Evolutionary conservation across 2,113 vertebrate species (phyloP).

Genomic region (Euleptes europaea): DNA sequence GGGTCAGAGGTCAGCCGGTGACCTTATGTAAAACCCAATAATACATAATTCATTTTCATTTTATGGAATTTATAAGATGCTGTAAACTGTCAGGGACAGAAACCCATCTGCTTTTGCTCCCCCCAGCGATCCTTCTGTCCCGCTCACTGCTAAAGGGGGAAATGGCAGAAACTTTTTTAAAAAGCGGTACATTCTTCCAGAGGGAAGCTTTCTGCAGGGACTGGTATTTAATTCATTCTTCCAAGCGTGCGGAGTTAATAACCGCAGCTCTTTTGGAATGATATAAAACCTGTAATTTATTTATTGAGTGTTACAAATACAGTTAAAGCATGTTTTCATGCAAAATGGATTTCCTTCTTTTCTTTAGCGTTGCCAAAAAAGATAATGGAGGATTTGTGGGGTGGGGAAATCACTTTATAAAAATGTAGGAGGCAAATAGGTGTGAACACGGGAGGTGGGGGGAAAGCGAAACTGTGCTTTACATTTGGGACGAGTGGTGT

Average conservation of each 20-base stretch:
- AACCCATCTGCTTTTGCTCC: constrained; percentile 53
- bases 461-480: background rate
- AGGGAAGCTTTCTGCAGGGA: constrained; percentile 64
- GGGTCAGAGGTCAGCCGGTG: constrained; percentile 79
- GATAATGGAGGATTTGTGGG: constrained; percentile 9
- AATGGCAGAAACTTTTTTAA: constrained; percentile 58
- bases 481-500: background rate
- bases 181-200: constrained; percentile 55
- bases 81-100: constrained; percentile 65
- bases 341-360: constrained; percentile 66
- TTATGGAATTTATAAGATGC: constrained; percentile 77
- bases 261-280: constrained; percentile 76
- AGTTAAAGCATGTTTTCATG: constrained; percentile 80
- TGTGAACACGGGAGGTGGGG: background rate
- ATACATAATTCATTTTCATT: constrained; percentile 82
- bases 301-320: constrained; percentile 79
- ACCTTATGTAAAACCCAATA: constrained; percentile 81
- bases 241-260: constrained; percentile 80
- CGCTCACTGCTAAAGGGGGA: background rate
- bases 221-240: constrained; percentile 76
- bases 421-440: constrained; percentile 37
- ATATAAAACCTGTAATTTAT: constrained; percentile 85
- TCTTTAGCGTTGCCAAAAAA: constrained; percentile 64
- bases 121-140: constrained; percentile 19
- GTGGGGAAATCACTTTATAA: background rate